These are phyloP conservation scores for Chloroceryle inda DNA, from an alignment of 2,797 vertebrate genomes.

Conservation along the genomic window DNA sequence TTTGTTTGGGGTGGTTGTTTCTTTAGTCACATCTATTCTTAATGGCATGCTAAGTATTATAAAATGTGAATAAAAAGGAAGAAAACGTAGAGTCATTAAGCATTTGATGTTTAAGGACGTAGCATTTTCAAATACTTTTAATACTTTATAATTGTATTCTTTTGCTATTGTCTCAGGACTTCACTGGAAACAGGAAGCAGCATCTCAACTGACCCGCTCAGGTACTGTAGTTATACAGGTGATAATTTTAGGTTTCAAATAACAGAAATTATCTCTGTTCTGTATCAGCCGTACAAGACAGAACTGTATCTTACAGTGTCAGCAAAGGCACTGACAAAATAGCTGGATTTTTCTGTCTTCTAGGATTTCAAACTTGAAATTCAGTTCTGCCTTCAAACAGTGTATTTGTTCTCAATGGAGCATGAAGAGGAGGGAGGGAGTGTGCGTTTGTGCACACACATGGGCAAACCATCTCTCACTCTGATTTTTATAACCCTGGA, in stretches of 20 bases:
- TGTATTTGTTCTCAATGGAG: not conserved
- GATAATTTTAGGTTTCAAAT: not conserved
- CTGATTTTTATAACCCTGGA: not conserved
- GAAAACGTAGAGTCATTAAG: not conserved
- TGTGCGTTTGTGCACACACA: not conserved
- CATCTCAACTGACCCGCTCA: conserved; percentile 72
- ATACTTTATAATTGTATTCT: conserved; percentile 59
- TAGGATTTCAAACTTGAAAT: not conserved
- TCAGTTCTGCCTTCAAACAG: not conserved
- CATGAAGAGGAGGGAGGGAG: not conserved
- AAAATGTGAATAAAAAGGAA: not conserved
- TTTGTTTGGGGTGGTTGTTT: not conserved
- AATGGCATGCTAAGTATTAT: conserved; percentile 24
- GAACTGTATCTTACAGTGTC: not conserved
- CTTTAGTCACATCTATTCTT: not conserved
- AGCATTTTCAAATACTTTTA: not conserved
- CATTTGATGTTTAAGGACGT: not conserved
- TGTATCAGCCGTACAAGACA: not conserved
- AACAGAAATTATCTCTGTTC: not conserved
- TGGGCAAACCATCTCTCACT: not conserved
- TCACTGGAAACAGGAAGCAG: conserved; percentile 80
- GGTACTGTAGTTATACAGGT: conserved; percentile 46
- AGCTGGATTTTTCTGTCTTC: not conserved
- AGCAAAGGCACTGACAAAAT: not conserved
- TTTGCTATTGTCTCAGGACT: conserved; percentile 75